phyloP scores from a whole-genome alignment of 1,140 invertebrate genomes.

The Philotrypesis tridentata region DNA sequence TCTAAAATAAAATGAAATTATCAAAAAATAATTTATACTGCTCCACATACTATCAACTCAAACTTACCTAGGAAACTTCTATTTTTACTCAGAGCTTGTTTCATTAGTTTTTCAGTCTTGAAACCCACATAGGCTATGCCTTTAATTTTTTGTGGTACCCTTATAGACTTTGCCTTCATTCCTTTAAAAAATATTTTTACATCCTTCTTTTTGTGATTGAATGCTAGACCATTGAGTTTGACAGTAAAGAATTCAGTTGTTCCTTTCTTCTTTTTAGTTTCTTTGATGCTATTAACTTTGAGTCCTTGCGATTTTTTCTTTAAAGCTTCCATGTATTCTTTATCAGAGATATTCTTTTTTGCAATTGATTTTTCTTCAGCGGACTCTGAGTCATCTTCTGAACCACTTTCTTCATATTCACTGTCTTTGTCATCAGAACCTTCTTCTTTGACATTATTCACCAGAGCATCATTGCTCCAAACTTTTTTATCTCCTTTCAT shows the following conservation, averaged over 20 bases:
- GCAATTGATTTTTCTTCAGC: conserved; percentile 74
- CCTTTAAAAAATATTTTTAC: conserved; percentile 91
- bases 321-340: conserved; percentile 78
- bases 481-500: conserved; percentile 74
- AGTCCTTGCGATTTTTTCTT: conserved; percentile 56
- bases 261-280: conserved; percentile 68
- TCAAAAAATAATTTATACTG: not conserved
- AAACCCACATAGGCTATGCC: conserved; percentile 95
- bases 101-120: conserved; percentile 86
- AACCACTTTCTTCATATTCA: conserved; percentile 65
- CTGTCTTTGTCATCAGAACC: conserved; percentile 65
- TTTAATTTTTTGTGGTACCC: conserved; percentile 84
- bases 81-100: conserved; percentile 88
- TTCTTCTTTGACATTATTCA: conserved; percentile 56
- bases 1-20: conserved; percentile 67
- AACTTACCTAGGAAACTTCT: conserved; percentile 87
- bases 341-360: conserved; percentile 78
- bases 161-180: conserved; percentile 84
- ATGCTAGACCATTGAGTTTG: conserved; percentile 80
- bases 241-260: conserved; percentile 77
- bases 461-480: conserved; percentile 81
- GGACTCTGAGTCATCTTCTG: conserved; percentile 67
- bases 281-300: conserved; percentile 37
- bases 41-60: conserved; percentile 2
- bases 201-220: conserved; percentile 84